Percentiles rank a stretch among this genome's conserved stretches.
Evolutionary conservation across 2,797 vertebrate species (phyloP).

Genomic region (Hybognathus amarus): DNA sequence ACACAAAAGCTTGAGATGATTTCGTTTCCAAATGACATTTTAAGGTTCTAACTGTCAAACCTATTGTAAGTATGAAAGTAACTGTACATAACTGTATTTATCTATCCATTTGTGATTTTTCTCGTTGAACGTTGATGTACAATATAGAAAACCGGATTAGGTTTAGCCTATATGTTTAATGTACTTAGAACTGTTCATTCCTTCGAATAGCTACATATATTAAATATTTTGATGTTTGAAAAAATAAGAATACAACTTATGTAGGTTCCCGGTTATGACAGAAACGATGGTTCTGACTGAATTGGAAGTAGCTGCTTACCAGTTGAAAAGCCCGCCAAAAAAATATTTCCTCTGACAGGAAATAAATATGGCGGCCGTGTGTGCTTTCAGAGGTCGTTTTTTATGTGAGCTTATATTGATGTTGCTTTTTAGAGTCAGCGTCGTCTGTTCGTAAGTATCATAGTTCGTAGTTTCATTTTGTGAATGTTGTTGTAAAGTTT

Average conservation of each 20-base stretch:
- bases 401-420: slow-evolving; percentile 68
- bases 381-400: slow-evolving; percentile 64
- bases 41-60: slow-evolving; percentile 45
- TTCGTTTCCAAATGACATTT: slow-evolving; percentile 32
- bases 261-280: not conserved
- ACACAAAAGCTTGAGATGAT: slow-evolving; percentile 4
- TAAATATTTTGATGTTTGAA: slow-evolving; percentile 51
- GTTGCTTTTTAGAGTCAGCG: slow-evolving; percentile 57
- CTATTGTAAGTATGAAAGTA: slow-evolving; percentile 78
- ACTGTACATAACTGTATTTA: slow-evolving; percentile 72
- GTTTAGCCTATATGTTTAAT: slow-evolving; percentile 39
- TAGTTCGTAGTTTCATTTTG: slow-evolving; percentile 60
- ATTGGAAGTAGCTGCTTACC: slow-evolving; percentile 12
- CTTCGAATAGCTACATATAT: slow-evolving; percentile 41
- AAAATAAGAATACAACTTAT: slow-evolving; percentile 33
- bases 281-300: not conserved
- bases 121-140: slow-evolving; percentile 78
- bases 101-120: slow-evolving; percentile 65
- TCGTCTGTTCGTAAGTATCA: slow-evolving; percentile 48
- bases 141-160: slow-evolving; percentile 63
- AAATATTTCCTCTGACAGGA: slow-evolving; percentile 34
- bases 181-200: slow-evolving; percentile 43
- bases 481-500: slow-evolving; percentile 54
- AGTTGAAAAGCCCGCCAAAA: slow-evolving; percentile 28
- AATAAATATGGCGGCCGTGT: slow-evolving; percentile 9